Percentiles rank a stretch among this genome's conserved stretches.
These are phyloP conservation scores for Anoplopoma fimbria DNA, from an alignment of 2,113 vertebrate species.

Conservation along the genomic window DNA sequence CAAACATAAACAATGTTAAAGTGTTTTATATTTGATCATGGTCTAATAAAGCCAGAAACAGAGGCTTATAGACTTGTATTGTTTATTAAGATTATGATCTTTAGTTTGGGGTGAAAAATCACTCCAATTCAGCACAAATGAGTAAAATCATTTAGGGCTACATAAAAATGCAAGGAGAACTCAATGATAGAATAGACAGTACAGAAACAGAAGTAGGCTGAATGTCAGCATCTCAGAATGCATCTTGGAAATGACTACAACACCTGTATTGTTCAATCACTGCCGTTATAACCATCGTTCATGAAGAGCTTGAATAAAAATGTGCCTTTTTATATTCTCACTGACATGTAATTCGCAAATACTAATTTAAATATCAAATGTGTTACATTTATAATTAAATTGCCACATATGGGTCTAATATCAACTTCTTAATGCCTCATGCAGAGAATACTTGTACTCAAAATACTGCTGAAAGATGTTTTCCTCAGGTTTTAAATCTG, in stretches of 20 bases:
- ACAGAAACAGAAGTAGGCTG: not conserved
- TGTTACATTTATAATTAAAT: not conserved
- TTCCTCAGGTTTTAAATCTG: not conserved
- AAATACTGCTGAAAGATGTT: not conserved
- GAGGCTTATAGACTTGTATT: not conserved
- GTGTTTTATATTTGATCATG: not conserved
- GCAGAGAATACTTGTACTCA: not conserved
- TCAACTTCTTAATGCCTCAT: not conserved
- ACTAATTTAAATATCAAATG: not conserved
- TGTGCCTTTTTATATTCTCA: not conserved
- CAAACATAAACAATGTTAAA: not conserved
- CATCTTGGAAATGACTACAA: not conserved
- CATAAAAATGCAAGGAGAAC: not conserved
- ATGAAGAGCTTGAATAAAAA: not conserved
- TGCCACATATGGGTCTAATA: not conserved
- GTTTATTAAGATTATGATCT: not conserved
- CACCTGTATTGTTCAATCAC: not conserved
- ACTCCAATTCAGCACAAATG: not conserved
- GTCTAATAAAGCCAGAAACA: not conserved
- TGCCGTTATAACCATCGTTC: not conserved
- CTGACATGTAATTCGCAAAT: not conserved
- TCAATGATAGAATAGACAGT: not conserved
- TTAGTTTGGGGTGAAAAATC: not conserved
- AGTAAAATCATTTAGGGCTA: not conserved
- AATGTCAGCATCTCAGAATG: slow-evolving; percentile 1